Base-by-base conservation (phyloP, 2,888 invertebrate species). In the Lottia scabra region DNA sequence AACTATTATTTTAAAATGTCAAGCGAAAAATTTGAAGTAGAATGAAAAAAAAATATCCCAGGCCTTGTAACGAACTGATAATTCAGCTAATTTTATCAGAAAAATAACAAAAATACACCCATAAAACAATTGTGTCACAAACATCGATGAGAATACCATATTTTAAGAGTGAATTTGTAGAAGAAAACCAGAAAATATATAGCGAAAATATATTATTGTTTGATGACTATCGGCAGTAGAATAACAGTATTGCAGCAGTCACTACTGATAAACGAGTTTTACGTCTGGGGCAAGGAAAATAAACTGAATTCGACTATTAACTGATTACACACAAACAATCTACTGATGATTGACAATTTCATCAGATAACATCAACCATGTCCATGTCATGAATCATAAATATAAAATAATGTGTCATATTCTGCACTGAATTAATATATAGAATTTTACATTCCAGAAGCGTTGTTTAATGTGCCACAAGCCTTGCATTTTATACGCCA, bases 31-130 rank as follows among this genome's bases (percentile, higher is more conserved):
- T 38, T 8, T 38, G 38, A 38, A 38, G 8, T 4, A 38, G 38
- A 38, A 38, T 38, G 38, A 10, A 6, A 38, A 10, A 38, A 38
- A 38, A 8, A 38, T 38, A 38, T 38, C 38, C 38, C 38, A 38
- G 38, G 38, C 38, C 38, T 38, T 19, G 56, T 56, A 56, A 56
- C 56, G 23, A 56, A 56, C 56, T 56, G 56, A 19, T 56, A 56
- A 56, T 56, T 23, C 56, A 56, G 56, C 56, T 23, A 56, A 56
- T 56, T 56, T 56, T 56, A 56, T 56, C 56, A 56, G 19, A 56
- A 56, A 56, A 56, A 56, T 23, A 56, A 56, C 56, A 56, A 56
- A 56, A 56, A 56, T 56, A 56, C 56, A 56, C 56, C 56, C 56
- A 56, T 56, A 56, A 56, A 56, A 56, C 56, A 56, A 56, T 56